Conservation (phyloP, 1,140 invertebrate genomes). For the Harlomillsia oculata region DNA sequence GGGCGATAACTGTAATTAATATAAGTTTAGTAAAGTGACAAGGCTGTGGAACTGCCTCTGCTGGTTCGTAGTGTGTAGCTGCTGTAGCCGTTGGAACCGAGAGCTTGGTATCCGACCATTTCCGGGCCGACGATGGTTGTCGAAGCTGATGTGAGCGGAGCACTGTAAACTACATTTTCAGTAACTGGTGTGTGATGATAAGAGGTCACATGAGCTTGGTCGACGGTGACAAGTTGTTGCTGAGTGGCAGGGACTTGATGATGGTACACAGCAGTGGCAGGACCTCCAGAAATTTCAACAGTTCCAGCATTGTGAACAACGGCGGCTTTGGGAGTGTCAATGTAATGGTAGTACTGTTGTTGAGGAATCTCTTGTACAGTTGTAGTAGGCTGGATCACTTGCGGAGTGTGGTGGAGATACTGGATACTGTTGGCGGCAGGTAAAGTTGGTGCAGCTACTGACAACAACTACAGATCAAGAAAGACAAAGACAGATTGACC, state of each 20-base stretch:
- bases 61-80: constrained; percentile 19
- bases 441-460: neutral
- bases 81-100: constrained; percentile 21
- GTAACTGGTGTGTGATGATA: constrained; percentile 9
- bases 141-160: neutral
- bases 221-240: no score
- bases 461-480: constrained; percentile 11
- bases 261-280: constrained; percentile 2
- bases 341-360: constrained; percentile 19
- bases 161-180: constrained; percentile 6
- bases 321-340: neutral
- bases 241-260: neutral
- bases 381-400: constrained; percentile 5
- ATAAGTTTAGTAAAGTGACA: constrained; percentile 20
- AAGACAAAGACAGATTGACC: constrained; percentile 7
- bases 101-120: neutral
- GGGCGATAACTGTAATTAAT: neutral
- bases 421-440: constrained; percentile 5
- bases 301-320: no score
- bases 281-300: neutral
- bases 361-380: constrained; percentile 19
- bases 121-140: neutral
- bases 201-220: no score
- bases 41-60: constrained; percentile 15
- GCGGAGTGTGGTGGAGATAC: constrained; percentile 11